Evolutionary conservation across 2,888 invertebrate genomes (phyloP), one percentile per base, ranked within the genome.

Genomic region (Thymelicus lineola): DNA sequence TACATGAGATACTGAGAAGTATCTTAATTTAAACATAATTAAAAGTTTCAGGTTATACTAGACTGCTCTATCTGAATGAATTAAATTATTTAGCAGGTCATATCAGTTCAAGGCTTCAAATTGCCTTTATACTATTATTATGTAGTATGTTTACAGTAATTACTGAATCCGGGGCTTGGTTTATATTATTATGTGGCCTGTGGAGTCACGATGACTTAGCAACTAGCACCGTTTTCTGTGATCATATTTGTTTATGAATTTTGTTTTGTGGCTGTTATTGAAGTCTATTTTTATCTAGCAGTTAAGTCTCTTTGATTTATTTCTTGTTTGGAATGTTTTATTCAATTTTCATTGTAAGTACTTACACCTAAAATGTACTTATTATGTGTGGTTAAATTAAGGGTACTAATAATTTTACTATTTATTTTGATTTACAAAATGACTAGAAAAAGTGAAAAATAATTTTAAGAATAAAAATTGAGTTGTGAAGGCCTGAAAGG

Each of bases 81-180:
- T 12, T 12, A 42, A 28, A 28, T 28, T 42, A 12, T 12, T 3
- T 50, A 15, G 6, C 15, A 0, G 50, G 6, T 15, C 15, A 15
- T 48, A 15, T 48, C 45, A 45, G 38, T 10, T 42, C 46, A 17
- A 9, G 15, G 17, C 17, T 50, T 17, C 6, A 50, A 50, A 50
- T 50, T 50, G 50, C 50, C 53, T 20, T 12, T 20, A 20, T 20
- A 53, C 53, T 53, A 53, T 53, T 53, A 53, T 53, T 53, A 53
- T 10, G 20, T 20, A 20, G 53, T 53, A 10, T 53, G 20, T 53
- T 53, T 53, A 53, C 10, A 53, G 53, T 53, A 17, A 53, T 53
- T 50, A 50, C n/a, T 50, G 12, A 50, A 17, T 9, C 48, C 17
- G 48, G 6, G 17, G 17, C 48, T 50, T 12, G 48, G 48, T 50